Base-by-base conservation (phyloP, 2,888 invertebrate genomes). In the Octodonta nipae region DNA sequence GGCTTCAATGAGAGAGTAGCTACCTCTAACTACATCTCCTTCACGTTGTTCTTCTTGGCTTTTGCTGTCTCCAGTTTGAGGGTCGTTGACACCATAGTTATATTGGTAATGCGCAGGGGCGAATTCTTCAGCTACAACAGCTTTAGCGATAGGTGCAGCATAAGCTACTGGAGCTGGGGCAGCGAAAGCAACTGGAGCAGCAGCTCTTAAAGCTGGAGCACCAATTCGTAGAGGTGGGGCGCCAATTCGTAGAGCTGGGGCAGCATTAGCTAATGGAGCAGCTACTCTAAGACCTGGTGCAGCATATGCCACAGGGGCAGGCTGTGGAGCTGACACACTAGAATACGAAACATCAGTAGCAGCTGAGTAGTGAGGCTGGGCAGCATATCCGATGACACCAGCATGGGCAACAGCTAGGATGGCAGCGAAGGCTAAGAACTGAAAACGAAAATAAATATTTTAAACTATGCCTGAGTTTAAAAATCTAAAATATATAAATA, bases 21-120 rank as follows among this genome's bases (percentile, higher is more conserved):
- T 54, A 4, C 68, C 68, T 32, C 64, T 61, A 15, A 68, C 67
- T 34, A 52, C 55, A 46, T 68, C 66, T 30, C 65, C 67, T 43
- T 64, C 60, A 36, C 67, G 64, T 2, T 56, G 36, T 52, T 68
- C 68, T 39, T 64, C 62, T 40, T 68, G 68, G 42, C 55, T 56
- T 44, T 68, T 68, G 36, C 61, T 58, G 46, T 68, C 68, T 2
- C 67, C 67, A 32, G 68, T 68, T 25, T 36, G 47, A 29, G 40
- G 45, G 35, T 38, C 38, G 8, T 25, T 25, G 3, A 38, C 37
- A 45, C 41, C 37, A 28, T 45, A 38, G 20, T 41, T 41, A 24
- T 33, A 28, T 32, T 36, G 34, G 32, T 38, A 41, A 13, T 40
- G 30, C 5, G 46, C 40, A 13, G 38, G 29, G 15, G 48, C 38